Evolutionary conservation across 2,113 vertebrate genomes (phyloP).

Genomic region (Lasiurus borealis): DNA sequence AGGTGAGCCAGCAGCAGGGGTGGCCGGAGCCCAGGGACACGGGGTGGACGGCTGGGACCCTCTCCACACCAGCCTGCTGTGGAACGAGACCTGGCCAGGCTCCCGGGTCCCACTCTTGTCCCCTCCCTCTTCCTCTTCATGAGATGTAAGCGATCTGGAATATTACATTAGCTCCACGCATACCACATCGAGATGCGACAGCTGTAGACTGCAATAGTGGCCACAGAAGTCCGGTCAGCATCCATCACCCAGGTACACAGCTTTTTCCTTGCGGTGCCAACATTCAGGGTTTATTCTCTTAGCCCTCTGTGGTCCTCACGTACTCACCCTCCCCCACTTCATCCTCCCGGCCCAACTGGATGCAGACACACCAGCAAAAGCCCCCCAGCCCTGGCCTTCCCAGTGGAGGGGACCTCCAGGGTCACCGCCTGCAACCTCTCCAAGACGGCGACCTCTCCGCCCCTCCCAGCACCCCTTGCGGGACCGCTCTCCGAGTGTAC

Average conservation of each 20-base stretch:
- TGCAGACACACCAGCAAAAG: neutral
- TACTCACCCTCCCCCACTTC: too few species aligned
- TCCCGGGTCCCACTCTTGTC: neutral
- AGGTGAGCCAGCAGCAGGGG: neutral
- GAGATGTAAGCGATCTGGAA: neutral
- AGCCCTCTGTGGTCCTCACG: neutral
- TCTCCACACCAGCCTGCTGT: fast-evolving
- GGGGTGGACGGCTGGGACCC: neutral
- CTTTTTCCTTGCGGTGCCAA: neutral
- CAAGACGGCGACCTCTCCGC: neutral
- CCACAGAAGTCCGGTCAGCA: neutral
- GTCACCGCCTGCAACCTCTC: neutral
- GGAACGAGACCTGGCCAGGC: neutral
- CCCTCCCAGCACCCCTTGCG: neutral
- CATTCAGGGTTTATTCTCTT: neutral
- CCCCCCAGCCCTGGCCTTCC: neutral
- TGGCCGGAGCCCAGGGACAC: neutral
- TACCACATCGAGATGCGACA: neutral
- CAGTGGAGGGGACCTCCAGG: neutral
- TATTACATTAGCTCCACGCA: neutral
- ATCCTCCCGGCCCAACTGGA: neutral
- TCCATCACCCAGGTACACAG: neutral
- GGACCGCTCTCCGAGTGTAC: neutral
- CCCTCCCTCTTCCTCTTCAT: neutral
- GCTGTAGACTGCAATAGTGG: neutral